Evolutionary conservation across 2,113 vertebrate species (phyloP), one percentile per base, ranked within the genome.

Genomic region (Embiotoca jacksoni): DNA sequence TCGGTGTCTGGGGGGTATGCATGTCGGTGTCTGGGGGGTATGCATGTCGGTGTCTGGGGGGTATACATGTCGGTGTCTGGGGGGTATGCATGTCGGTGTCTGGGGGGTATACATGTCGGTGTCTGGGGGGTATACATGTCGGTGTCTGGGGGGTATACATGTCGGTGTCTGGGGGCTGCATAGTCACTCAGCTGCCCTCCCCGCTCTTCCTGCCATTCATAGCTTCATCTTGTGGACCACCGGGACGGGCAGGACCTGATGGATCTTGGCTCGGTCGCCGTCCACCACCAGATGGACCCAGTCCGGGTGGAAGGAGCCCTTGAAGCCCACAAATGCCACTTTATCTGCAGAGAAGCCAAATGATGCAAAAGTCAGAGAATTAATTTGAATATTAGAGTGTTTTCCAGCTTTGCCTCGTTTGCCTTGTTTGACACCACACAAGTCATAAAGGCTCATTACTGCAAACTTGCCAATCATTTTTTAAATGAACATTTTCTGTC

Each of bases 201-300:
- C 33, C 23, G 11, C 44, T 78, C 41, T 23, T 8, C 50, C 75
- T 54, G 81, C 93, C 89, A 47, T 90, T 98, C 95, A 98, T 88
- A 99, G 91, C 86, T 94, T 96, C 94, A 93, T 95, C 91, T 87
- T 92, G 60, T 84, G 83, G 75, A 90, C 72, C 16, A 92, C 85
- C 50, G 91, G 91, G 10, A 92, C 14, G 0, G 89, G 87, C 63
- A 92, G 63, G 32, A 91, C 88, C 72, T 89, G 91, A 33, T 91
- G 89, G 82, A 92, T 81, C 88, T 91, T 91, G 64, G 88, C 91
- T 30, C 67, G 72, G 46, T 91, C 60, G 0, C 53, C 3, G 9
- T 81, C 69, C 33, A 56, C 73, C 62, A 90, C 89, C 80, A 92
- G 39, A 55, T 83, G 72, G 37, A 92, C 56, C 91, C 89, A 92